Conservation (phyloP, 2,797 vertebrate genomes). For the Luscinia luscinia region DNA sequence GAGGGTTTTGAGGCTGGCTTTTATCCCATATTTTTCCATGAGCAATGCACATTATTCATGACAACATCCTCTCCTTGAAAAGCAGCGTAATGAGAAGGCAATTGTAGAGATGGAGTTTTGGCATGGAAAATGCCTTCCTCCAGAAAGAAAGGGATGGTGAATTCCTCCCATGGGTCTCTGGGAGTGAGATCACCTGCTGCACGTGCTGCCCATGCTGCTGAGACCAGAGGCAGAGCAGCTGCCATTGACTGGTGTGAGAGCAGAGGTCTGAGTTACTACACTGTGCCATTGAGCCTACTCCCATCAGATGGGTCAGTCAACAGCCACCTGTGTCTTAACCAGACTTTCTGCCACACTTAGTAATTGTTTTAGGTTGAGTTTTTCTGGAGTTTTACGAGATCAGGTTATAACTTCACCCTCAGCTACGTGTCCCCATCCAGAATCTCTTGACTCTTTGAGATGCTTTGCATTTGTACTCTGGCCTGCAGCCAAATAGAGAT, state of each 20-base stretch:
- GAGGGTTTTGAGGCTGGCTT: rapidly evolving
- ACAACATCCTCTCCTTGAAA: background rate
- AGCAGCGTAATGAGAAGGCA: background rate
- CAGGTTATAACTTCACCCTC: background rate
- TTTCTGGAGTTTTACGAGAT: background rate
- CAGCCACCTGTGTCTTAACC: background rate
- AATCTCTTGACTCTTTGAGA: background rate
- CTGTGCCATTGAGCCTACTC: rapidly evolving
- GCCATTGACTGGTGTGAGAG: background rate
- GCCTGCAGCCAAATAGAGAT: background rate
- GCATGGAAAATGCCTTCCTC: background rate
- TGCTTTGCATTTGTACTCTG: background rate
- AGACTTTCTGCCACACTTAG: background rate
- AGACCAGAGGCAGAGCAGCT: background rate
- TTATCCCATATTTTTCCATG: background rate
- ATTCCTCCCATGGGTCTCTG: background rate
- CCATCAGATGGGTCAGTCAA: background rate
- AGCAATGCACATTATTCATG: rapidly evolving
- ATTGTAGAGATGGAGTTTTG: rapidly evolving
- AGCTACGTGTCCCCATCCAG: background rate
- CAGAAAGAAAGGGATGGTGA: background rate
- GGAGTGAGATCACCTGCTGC: background rate
- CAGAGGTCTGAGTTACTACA: background rate
- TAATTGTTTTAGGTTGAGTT: background rate
- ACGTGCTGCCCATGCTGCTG: background rate